Evolutionary conservation across 2,888 invertebrate genomes (phyloP).

Genomic region (Neoaliturus tenellus): DNA sequence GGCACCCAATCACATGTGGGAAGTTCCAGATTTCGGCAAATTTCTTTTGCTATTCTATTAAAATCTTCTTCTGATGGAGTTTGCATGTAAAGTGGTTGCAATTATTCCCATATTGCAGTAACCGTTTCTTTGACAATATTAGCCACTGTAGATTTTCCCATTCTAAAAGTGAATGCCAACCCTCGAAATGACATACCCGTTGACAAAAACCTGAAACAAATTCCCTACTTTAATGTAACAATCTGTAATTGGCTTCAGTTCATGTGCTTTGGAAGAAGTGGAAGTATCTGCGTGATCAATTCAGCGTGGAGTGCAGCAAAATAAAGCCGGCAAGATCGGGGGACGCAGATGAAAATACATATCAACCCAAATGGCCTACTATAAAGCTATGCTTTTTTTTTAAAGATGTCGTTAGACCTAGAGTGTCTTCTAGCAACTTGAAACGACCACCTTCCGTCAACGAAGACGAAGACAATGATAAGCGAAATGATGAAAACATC

Average conservation of each 20-base stretch:
- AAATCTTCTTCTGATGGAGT: constrained; percentile 40
- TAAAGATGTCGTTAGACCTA: constrained; percentile 44
- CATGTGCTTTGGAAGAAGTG: constrained; percentile 47
- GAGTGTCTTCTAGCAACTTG: constrained; percentile 49
- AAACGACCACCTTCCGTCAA: constrained; percentile 11
- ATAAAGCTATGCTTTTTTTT: constrained; percentile 43
- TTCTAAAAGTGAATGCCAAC: constrained; percentile 56
- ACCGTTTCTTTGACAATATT: constrained; percentile 51
- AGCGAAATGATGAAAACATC: constrained; percentile 26
- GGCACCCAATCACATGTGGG: constrained; percentile 5
- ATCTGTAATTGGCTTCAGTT: constrained; percentile 43
- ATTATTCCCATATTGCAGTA: constrained; percentile 56
- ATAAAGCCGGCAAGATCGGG: constrained; percentile 44
- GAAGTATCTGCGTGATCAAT: constrained; percentile 53
- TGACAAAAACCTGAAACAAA: constrained; percentile 54
- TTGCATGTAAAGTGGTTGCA: constrained; percentile 53
- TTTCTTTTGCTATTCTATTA: constrained; percentile 44
- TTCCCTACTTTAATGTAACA: background rate
- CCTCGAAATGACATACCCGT: constrained; percentile 55
- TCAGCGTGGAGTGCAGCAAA: constrained; percentile 49
- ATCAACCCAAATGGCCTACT: constrained; percentile 48
- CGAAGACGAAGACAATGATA: constrained; percentile 42
- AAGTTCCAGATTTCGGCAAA: constrained; percentile 50
- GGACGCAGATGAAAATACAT: constrained; percentile 31
- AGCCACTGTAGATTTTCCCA: constrained; percentile 55